Evolutionary conservation across 2,888 invertebrate genomes (phyloP).

Genomic region (Pachymerium ferrugineum): DNA sequence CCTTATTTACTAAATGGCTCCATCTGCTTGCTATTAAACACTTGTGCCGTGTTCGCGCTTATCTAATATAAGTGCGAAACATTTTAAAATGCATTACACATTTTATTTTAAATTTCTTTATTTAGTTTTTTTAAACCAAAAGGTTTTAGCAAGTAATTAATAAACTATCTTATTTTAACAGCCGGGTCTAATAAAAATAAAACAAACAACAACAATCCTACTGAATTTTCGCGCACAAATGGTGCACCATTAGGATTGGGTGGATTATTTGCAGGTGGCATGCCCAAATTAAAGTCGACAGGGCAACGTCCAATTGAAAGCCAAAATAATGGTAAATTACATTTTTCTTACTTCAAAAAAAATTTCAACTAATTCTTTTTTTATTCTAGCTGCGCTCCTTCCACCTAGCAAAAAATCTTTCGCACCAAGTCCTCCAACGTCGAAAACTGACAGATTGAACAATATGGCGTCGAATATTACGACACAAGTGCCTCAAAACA

Average conservation of each 20-base stretch:
- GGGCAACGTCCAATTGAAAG: slow-evolving; percentile 47
- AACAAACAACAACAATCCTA: slow-evolving; percentile 44
- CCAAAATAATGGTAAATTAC: slow-evolving; percentile 44
- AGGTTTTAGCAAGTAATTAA: background rate
- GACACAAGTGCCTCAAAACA: slow-evolving; percentile 34
- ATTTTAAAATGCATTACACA: background rate
- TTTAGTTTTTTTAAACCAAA: background rate
- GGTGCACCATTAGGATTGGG: slow-evolving; percentile 53
- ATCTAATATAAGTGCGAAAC: background rate
- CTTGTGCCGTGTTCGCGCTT: background rate
- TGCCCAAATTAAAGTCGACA: slow-evolving; percentile 72
- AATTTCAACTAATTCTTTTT: background rate
- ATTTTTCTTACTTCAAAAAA: background rate
- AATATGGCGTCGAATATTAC: background rate
- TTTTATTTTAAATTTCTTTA: background rate
- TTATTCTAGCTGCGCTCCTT: background rate
- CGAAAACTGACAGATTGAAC: background rate
- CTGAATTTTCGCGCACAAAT: slow-evolving; percentile 41
- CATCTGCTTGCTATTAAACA: background rate
- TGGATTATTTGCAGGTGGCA: slow-evolving; percentile 73
- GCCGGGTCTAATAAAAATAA: background rate
- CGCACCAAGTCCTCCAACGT: slow-evolving; percentile 25
- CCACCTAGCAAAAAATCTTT: slow-evolving; percentile 10
- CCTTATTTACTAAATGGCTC: background rate
- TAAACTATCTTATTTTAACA: background rate